These are phyloP conservation scores for Holothuria leucospilota DNA, from an alignment of 53 echinoderm and acorn worm genomes.

Conservation along the genomic window DNA sequence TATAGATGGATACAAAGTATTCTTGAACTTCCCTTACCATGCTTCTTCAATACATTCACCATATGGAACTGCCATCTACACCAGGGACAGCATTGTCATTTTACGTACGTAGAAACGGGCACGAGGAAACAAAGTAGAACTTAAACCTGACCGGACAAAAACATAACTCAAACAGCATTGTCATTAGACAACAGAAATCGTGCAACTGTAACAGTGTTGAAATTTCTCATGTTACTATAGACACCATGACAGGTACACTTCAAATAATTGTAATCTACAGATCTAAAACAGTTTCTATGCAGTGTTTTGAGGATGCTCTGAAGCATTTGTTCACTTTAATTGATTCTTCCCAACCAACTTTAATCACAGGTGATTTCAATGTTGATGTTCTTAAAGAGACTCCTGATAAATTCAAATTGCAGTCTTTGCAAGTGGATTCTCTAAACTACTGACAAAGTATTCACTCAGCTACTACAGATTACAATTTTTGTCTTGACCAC, in stretches of 20 bases:
- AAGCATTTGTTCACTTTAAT: background rate
- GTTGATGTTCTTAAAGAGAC: conserved; percentile 8
- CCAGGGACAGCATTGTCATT: background rate
- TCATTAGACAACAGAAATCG: background rate
- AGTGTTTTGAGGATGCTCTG: background rate
- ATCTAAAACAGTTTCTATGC: background rate
- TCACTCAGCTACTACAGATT: conserved; percentile 6
- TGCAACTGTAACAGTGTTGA: no score
- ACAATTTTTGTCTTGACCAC: conserved; percentile 38
- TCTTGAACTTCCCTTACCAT: background rate
- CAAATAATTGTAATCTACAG: conserved; percentile 37
- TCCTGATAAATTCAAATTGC: background rate
- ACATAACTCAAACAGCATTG: no score
- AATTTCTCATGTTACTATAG: no score
- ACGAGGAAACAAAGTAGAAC: no score
- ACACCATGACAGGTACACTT: background rate
- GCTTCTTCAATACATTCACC: background rate
- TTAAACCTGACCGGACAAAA: no score
- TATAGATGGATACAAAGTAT: conserved; percentile 34
- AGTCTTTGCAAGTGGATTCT: background rate
- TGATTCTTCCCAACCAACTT: background rate
- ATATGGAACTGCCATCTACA: conserved; percentile 39
- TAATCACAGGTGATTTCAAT: conserved; percentile 55
- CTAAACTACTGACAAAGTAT: conserved; percentile 17
- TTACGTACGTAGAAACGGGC: no score